These are phyloP conservation scores for Xiphophorus birchmanni DNA, from an alignment of 2,797 vertebrate genomes.

Conservation along the genomic window DNA sequence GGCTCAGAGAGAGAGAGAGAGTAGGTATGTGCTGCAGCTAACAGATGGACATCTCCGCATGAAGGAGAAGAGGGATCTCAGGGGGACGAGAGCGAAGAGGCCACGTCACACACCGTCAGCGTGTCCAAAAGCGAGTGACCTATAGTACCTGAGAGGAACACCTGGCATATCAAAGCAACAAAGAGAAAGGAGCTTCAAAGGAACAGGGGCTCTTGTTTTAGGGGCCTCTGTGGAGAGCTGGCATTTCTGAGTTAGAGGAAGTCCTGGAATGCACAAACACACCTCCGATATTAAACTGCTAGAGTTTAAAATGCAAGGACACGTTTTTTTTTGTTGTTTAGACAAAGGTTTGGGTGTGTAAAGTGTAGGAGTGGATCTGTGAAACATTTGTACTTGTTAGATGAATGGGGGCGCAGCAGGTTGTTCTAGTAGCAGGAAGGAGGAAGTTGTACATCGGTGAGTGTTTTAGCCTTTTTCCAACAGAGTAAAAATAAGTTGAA, in stretches of 20 bases:
- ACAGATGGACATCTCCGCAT: slow-evolving; percentile 58
- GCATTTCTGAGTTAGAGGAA: slow-evolving; percentile 32
- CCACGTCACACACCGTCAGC: slow-evolving; percentile 56
- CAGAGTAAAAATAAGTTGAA: no score
- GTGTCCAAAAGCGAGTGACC: slow-evolving; percentile 33
- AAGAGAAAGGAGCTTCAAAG: slow-evolving; percentile 41
- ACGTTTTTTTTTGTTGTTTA: not conserved
- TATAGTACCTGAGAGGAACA: slow-evolving; percentile 40
- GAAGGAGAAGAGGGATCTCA: slow-evolving; percentile 25
- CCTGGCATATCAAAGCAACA: slow-evolving; percentile 66
- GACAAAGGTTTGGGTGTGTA: not conserved
- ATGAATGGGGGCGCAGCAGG: slow-evolving; percentile 25
- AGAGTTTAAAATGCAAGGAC: not conserved
- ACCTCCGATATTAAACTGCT: not conserved
- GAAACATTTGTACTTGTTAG: slow-evolving; percentile 21
- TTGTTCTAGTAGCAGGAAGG: slow-evolving; percentile 8
- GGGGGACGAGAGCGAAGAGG: slow-evolving; percentile 49
- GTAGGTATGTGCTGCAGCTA: slow-evolving; percentile 16
- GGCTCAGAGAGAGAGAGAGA: slow-evolving; percentile 7
- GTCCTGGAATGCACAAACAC: slow-evolving; percentile 7
- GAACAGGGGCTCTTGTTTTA: slow-evolving; percentile 11
- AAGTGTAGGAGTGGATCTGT: not conserved
- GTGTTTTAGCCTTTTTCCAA: not conserved
- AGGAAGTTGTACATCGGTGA: not conserved
- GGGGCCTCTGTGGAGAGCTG: slow-evolving; percentile 20